Conservation (phyloP, 1,140 invertebrate genomes). For the Drosophila bocqueti region DNA sequence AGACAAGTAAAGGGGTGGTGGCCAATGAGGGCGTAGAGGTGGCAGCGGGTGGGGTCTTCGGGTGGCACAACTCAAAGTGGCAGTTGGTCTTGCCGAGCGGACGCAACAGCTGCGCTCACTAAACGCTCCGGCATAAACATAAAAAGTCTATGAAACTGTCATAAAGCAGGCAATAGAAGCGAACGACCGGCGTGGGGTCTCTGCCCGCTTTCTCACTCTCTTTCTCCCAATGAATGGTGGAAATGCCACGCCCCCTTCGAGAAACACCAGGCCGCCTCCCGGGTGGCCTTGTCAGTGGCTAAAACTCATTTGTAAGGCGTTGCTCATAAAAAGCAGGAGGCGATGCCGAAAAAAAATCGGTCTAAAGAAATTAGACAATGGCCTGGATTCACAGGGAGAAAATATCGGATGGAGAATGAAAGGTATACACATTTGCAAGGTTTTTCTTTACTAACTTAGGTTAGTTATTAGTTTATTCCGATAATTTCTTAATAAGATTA, state of each 20-base stretch:
- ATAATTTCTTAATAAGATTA: neutral
- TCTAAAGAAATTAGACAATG: slow-evolving; percentile 61
- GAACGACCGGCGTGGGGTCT: slow-evolving; percentile 65
- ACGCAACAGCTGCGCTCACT: slow-evolving; percentile 81
- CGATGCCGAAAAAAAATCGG: slow-evolving; percentile 30
- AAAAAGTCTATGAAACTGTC: slow-evolving; percentile 83
- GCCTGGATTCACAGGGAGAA: slow-evolving; percentile 16
- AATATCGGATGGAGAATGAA: neutral
- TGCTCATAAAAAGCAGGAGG: slow-evolving; percentile 65
- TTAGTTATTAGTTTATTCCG: neutral
- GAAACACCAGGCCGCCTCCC: slow-evolving; percentile 28
- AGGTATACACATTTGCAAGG: neutral
- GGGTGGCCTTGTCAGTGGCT: slow-evolving; percentile 66
- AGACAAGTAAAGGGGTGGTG: slow-evolving; percentile 17
- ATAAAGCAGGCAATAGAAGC: slow-evolving; percentile 82
- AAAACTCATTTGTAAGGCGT: slow-evolving; percentile 80
- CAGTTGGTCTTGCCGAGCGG: slow-evolving; percentile 51
- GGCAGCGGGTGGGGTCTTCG: neutral
- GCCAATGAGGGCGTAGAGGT: neutral
- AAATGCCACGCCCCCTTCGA: slow-evolving; percentile 22
- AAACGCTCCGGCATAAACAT: slow-evolving; percentile 79
- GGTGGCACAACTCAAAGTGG: slow-evolving; percentile 51
- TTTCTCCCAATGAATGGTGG: neutral
- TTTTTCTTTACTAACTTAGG: neutral
- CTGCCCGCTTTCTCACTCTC: neutral